Percentiles rank a stretch among this genome's conserved stretches.
These are phyloP conservation scores for Ammodytes marinus DNA, from an alignment of 2,113 vertebrate genomes.

Conservation along the genomic window DNA sequence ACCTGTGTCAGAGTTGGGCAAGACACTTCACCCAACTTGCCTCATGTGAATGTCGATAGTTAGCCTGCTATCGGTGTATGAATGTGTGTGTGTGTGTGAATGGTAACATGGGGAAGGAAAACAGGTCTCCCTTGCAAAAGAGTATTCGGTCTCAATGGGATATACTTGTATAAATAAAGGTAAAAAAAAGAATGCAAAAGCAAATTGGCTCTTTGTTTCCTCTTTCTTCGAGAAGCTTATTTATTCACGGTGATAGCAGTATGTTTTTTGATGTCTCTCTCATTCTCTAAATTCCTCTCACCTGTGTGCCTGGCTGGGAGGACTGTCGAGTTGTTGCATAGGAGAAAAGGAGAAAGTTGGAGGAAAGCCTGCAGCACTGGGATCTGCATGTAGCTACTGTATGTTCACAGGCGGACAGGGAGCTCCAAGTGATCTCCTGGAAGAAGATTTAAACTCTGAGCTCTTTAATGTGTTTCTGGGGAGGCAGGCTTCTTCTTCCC, in stretches of 20 bases:
- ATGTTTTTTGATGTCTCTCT: slow-evolving; percentile 23
- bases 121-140: too few relatives aligned
- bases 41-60: too few relatives aligned
- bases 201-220: slow-evolving; percentile 44
- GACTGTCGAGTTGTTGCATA: slow-evolving; percentile 22
- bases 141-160: too few relatives aligned
- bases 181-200: slow-evolving; percentile 1
- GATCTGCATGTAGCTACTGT: slow-evolving; percentile 43
- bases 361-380: slow-evolving; percentile 50
- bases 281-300: slow-evolving; percentile 45
- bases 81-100: too few relatives aligned
- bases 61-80: too few relatives aligned
- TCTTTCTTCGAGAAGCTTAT: slow-evolving; percentile 41
- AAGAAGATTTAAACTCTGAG: slow-evolving; percentile 75
- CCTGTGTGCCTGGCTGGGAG: slow-evolving; percentile 23
- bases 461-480: slow-evolving; percentile 74
- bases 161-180: too few relatives aligned
- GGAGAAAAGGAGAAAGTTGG: too few relatives aligned
- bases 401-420: slow-evolving; percentile 57
- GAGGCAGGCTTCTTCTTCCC: slow-evolving; percentile 56
- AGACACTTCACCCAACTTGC: too few relatives aligned
- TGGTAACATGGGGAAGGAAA: too few relatives aligned
- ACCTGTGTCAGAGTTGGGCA: too few relatives aligned
- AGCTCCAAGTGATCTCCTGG: slow-evolving; percentile 74
- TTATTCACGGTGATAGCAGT: slow-evolving; percentile 53